phyloP scores from a whole-genome alignment of 2,113 vertebrate genomes.

The Callaeas wilsoni region DNA sequence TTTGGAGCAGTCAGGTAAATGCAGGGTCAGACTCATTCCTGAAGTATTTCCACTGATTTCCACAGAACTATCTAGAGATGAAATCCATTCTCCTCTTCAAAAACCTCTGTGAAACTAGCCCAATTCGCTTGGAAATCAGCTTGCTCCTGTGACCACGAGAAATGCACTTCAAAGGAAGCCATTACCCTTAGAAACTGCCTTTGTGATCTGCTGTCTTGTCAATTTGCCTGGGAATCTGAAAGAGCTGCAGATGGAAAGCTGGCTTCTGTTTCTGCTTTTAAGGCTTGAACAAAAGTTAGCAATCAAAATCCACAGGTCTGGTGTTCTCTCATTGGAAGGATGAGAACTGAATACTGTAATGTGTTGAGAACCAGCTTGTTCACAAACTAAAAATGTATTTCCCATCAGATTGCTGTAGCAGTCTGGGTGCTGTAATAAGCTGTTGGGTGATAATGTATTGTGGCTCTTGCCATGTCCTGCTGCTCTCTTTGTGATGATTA shows the following conservation, averaged over 20 bases:
- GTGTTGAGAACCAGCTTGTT: not conserved
- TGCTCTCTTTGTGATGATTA: not conserved
- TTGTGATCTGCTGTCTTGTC: conserved; percentile 33
- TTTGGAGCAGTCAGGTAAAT: not conserved
- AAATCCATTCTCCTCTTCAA: conserved; percentile 15
- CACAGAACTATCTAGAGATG: not conserved
- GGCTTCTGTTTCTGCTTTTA: not conserved
- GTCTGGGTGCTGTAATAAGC: not conserved
- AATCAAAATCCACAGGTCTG: not conserved
- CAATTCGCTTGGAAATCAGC: conserved; percentile 23
- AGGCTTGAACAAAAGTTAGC: not conserved
- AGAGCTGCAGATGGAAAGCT: not conserved
- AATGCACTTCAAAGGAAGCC: conserved; percentile 41
- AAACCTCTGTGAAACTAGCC: not conserved
- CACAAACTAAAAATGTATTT: not conserved
- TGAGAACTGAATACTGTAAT: not conserved
- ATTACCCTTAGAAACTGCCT: conserved; percentile 25
- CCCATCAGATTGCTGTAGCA: not conserved
- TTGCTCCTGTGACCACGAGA: conserved; percentile 24
- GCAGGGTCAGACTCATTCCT: not conserved
- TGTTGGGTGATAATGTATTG: not conserved
- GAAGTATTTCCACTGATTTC: conserved; percentile 6
- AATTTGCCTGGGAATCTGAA: conserved; percentile 3
- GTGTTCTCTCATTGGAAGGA: not conserved
- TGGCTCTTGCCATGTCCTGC: not conserved